Percentiles rank a stretch among this genome's conserved stretches.
These are phyloP conservation scores for Prorops nasuta DNA, from an alignment of 1,140 invertebrate species.

Conservation along the genomic window DNA sequence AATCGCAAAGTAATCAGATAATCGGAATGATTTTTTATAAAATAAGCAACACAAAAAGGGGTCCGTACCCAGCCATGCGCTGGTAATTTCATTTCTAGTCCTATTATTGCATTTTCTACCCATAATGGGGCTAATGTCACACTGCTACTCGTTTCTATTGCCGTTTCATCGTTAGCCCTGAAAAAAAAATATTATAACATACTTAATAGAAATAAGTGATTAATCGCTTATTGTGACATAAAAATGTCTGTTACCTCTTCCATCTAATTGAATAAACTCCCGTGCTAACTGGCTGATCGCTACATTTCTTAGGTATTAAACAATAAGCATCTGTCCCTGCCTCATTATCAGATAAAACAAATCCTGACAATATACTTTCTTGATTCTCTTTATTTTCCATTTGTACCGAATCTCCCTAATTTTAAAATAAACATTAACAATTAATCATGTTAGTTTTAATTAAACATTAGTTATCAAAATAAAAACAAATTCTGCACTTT, in stretches of 20 bases:
- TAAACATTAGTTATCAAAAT: background rate
- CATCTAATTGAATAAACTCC: constrained; percentile 75
- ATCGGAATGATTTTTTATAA: constrained; percentile 70
- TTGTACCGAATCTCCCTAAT: constrained; percentile 44
- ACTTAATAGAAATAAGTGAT: constrained; percentile 20
- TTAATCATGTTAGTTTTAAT: constrained; percentile 2
- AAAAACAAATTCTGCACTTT: constrained; percentile 17
- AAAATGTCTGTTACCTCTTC: constrained; percentile 62
- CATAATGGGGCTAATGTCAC: constrained; percentile 60
- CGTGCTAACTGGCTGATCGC: constrained; percentile 61
- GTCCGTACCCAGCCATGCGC: constrained; percentile 72
- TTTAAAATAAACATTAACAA: constrained; percentile 17
- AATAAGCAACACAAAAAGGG: constrained; percentile 69
- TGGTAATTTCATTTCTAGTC: constrained; percentile 70
- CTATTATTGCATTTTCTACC: constrained; percentile 69
- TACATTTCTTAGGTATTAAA: constrained; percentile 51
- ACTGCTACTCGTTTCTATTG: constrained; percentile 52
- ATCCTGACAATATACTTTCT: constrained; percentile 38
- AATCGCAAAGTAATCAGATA: constrained; percentile 72
- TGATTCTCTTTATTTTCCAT: constrained; percentile 31
- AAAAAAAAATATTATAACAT: constrained; percentile 25
- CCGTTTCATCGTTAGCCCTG: constrained; percentile 36
- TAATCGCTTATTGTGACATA: background rate
- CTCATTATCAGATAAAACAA: constrained; percentile 50
- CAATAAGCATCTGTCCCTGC: constrained; percentile 57